Percentiles rank a stretch among this genome's conserved stretches.
phyloP scores from a whole-genome alignment of 2,113 vertebrate genomes.

The Myxocyprinus asiaticus region DNA sequence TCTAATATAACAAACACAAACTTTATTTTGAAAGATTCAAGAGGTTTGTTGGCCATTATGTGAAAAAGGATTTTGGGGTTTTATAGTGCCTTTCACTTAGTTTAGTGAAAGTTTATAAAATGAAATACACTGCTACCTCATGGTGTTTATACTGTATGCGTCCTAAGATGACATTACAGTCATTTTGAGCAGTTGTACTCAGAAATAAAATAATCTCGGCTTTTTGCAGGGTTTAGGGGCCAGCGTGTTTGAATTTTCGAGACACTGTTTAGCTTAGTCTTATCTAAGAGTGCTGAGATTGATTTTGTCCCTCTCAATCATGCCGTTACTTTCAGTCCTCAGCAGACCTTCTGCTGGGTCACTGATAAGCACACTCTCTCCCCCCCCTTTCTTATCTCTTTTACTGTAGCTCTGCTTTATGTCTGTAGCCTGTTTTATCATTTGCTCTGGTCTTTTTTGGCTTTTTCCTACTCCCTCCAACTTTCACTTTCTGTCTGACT shows the following conservation, averaged over 20 bases:
- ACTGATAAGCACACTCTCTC: not conserved
- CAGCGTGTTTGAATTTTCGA: not conserved
- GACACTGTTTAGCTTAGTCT: constrained; percentile 2
- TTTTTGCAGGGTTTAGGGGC: not conserved
- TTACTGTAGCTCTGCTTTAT: not conserved
- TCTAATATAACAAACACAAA: constrained; percentile 10
- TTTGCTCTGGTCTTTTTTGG: not conserved
- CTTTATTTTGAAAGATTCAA: not conserved
- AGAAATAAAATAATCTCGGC: not conserved
- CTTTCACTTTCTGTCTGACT: not conserved
- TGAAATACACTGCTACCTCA: not conserved
- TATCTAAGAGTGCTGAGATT: constrained; percentile 3
- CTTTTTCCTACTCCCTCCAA: not conserved
- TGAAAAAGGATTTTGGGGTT: not conserved
- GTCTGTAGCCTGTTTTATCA: not conserved
- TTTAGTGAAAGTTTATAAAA: not conserved
- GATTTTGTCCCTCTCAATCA: not conserved
- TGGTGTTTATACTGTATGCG: not conserved
- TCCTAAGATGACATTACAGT: not conserved
- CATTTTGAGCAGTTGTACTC: too few relatives aligned
- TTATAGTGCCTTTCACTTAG: not conserved
- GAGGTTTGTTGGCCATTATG: not conserved
- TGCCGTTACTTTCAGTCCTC: not conserved
- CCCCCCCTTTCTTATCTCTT: not conserved
- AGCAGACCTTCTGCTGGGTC: not conserved